Evolutionary conservation across 1,140 invertebrate species (phyloP), one percentile per base, ranked within the genome.

Genomic region (Hycleus phaleratus): DNA sequence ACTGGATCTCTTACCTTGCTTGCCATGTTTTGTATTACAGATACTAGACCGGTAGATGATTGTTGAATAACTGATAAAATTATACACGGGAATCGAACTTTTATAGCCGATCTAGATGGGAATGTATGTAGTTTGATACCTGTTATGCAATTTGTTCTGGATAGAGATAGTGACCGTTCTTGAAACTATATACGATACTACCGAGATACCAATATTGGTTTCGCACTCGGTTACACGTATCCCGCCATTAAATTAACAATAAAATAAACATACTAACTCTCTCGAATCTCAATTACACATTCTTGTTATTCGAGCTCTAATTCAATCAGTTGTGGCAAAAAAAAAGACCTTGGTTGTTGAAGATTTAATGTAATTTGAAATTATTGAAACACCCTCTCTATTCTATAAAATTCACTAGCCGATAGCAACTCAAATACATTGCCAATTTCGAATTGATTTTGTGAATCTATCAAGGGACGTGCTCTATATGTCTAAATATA

Each of bases 1-100:
- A 49, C 12, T 47, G 24, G 38, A 18, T 3, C 32, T 39, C 43
- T 56, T 48, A 56, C 53, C 53, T 56, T 56, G 38, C 26, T 56
- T 56, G 32, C 45, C 53, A 56, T 48, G 32, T 39, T 46, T 8
- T 32, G 32, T 32, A 32, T 32, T 32, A 18, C 32, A 32, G 7
- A 5, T 7, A 24, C n/a, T 44, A 24, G 12, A 18, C 38, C 6
- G 7, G 6, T 38, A 47, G 53, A 45, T 46, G 45, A 18, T 18
- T 56, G 45, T 47, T 39, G 53, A 48, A 56, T n/a, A 38, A 56
- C 53, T 56, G 53, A 56, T 56, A 56, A 56, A 32, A 48, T 12
- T 48, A 48, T 18, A 25, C 32, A 38, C 44, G n/a, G 26, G 40
- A 39, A 56, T 32, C 32, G 45, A 56, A 56, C 53, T 56, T 56